Base-by-base conservation (phyloP, 1,140 invertebrate species). In the Pseudomyrmex dendroicus region DNA sequence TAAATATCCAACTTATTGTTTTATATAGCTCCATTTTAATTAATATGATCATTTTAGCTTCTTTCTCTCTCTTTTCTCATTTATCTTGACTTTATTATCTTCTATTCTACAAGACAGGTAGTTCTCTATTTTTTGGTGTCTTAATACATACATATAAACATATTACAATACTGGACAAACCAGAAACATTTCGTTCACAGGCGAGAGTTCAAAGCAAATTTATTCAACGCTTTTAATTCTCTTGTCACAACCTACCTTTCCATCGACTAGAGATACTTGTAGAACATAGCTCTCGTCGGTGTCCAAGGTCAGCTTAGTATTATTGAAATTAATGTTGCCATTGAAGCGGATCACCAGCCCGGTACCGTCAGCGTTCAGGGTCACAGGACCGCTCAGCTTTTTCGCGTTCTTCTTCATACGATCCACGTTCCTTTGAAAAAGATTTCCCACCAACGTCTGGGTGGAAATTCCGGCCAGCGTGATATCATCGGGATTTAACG, bases 271-370 rank as follows among this genome's bases (percentile, higher is more conserved):
- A 5, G 89, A 22, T 3, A 89, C 50, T 3, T 93, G 93, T 0
- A 98, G 90, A 0, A 77, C 91, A 86, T 98, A 98, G 85, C 95
- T 95, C 92, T 98, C 97, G 73, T 97, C 95, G 0, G 96, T 96
- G 4, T 96, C 92, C 63, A 97, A 90, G 0, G 92, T 95, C 0
- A 96, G 86, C 82, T 92, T 89, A 2, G 90, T 35, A 4, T 85
- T 44, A 7, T 83, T 54, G 9, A 10, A 1, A 25, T 87, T 76
- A 25, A 88, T 76, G 8, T 90, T 84, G 8, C 88, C 85, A 0
- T 52, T 56, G 20, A 93, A 82, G 57, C 89, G 87, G 54, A 95
- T 90, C 7, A 84, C 78, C 10, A 95, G 82, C 0, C 88, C 90
- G 66, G 89, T 78, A 2, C 91, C 93, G 1, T 91, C 92, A 9